phyloP scores from a whole-genome alignment of 1,140 invertebrate species.

The Drosophila biarmipes region DNA sequence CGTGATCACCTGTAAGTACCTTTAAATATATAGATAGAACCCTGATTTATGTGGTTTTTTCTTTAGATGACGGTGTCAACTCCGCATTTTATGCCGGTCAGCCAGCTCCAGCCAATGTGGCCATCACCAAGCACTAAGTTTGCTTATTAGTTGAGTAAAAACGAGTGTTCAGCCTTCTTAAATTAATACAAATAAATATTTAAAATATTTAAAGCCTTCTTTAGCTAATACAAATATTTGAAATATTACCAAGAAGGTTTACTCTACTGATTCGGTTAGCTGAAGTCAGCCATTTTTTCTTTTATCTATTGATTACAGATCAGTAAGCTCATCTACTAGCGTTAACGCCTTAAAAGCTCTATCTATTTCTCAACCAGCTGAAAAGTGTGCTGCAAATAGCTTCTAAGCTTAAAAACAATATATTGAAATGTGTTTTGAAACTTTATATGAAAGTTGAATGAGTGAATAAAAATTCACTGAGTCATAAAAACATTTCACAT shows the following conservation, averaged over 20 bases:
- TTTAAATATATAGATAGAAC: neutral
- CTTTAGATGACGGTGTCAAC: slow-evolving; percentile 72
- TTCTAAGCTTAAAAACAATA: neutral
- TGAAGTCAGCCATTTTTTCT: slow-evolving; percentile 26
- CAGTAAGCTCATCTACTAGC: slow-evolving; percentile 34
- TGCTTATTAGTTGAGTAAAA: slow-evolving; percentile 14
- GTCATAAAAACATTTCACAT: no score
- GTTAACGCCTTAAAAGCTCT: slow-evolving; percentile 44
- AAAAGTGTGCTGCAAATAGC: slow-evolving; percentile 56
- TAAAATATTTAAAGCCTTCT: slow-evolving; percentile 8
- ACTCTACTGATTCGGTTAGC: neutral
- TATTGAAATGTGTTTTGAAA: neutral
- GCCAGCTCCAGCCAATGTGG: slow-evolving; percentile 65
- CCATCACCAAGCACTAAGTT: slow-evolving; percentile 58
- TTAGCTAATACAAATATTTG: slow-evolving; percentile 21
- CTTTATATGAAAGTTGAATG: neutral
- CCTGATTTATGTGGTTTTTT: neutral
- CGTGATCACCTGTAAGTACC: slow-evolving; percentile 70
- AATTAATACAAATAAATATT: slow-evolving; percentile 12
- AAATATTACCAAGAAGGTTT: neutral
- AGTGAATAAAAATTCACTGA: no score
- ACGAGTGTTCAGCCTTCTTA: slow-evolving; percentile 40
- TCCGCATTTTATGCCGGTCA: slow-evolving; percentile 67
- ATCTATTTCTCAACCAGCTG: slow-evolving; percentile 25
- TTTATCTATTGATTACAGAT: slow-evolving; percentile 13